Evolutionary conservation across 1,140 invertebrate genomes (phyloP).

Genomic region (Habropoda laboriosa): DNA sequence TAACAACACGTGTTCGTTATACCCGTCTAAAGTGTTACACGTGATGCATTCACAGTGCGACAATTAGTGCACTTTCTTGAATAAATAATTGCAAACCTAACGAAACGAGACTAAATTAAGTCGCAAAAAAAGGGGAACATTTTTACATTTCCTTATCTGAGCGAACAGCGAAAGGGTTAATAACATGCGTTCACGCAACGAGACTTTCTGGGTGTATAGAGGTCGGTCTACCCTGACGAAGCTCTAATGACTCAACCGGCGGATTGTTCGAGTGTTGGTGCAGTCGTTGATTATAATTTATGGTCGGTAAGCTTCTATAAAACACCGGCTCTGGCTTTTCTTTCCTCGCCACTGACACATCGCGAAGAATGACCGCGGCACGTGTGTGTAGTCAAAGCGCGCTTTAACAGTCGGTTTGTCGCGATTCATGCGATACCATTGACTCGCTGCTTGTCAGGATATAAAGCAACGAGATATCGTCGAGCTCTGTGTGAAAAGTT

Average conservation of each 20-base stretch:
- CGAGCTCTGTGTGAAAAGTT: too few relatives aligned
- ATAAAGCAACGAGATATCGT: not conserved
- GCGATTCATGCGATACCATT: not conserved
- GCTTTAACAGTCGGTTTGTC: not conserved
- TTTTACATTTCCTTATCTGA: too few relatives aligned
- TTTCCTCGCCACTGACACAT: constrained; percentile 16
- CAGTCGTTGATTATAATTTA: constrained; percentile 79
- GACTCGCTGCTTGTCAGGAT: not conserved
- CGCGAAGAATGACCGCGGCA: not conserved
- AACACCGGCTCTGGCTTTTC: constrained; percentile 61
- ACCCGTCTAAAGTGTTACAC: too few relatives aligned
- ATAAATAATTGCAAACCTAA: too few relatives aligned
- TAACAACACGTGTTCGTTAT: too few relatives aligned
- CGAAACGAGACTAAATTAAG: too few relatives aligned
- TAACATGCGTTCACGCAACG: constrained; percentile 23
- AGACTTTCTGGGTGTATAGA: not conserved
- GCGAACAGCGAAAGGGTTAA: too few relatives aligned
- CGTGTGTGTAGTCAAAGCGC: not conserved
- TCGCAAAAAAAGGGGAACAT: too few relatives aligned
- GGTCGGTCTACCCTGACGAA: constrained; percentile 26
- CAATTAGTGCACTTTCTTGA: too few relatives aligned
- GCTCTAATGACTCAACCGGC: constrained; percentile 67
- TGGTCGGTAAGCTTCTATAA: constrained; percentile 67
- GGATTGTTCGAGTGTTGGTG: constrained; percentile 70
- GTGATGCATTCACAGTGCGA: too few relatives aligned